Base-by-base conservation (phyloP, 1,140 invertebrate species). In the Drosophila virilis region DNA sequence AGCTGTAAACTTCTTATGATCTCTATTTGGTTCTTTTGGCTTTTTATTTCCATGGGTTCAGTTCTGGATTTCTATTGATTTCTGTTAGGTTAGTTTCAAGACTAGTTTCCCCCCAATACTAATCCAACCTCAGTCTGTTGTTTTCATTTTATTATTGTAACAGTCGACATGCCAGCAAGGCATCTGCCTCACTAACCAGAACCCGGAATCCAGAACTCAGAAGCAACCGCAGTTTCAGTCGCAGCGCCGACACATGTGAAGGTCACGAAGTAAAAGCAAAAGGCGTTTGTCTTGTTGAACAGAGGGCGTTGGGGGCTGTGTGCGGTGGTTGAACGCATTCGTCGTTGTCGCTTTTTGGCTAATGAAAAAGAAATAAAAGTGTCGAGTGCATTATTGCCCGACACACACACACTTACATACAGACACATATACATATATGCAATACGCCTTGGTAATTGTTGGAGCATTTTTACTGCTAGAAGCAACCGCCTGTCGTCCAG, bases 341-440 rank as follows among this genome's bases (percentile, higher is more conserved):
- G 50, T 62, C 64, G 45, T 62, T 51, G 65, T 81, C 73, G 69
- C 83, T 82, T 86, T 79, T 86, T 82, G 88, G 80, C 89, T 91
- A 91, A 91, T 91, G 89, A 91, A 91, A 91, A 91, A 91, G 89
- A 89, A 91, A 91, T 91, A 91, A 91, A 91, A 89, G 89, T 91
- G 89, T 91, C 89, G 89, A 91, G 89, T 91, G 89, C 89, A 91
- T 91, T 91, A 91, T 91, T 91, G 86, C 81, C 60, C 13, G 37
- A 62, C 43, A 68, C 37, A 45, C 62, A 72, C 72, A 57, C 37
- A 17, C 17, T 1, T 1, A 51, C 60, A 42, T 22, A 50, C 32
- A 37, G 15, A 37, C 10, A 32, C 28, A 45, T 17, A 67, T n/a
- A 64, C 22, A 58, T 40, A 42, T 38, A 45, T 77, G 60, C 84